Evolutionary conservation across 1,140 invertebrate species (phyloP), one percentile per base, ranked within the genome.

Genomic region (Stegodyphus mimosarum): DNA sequence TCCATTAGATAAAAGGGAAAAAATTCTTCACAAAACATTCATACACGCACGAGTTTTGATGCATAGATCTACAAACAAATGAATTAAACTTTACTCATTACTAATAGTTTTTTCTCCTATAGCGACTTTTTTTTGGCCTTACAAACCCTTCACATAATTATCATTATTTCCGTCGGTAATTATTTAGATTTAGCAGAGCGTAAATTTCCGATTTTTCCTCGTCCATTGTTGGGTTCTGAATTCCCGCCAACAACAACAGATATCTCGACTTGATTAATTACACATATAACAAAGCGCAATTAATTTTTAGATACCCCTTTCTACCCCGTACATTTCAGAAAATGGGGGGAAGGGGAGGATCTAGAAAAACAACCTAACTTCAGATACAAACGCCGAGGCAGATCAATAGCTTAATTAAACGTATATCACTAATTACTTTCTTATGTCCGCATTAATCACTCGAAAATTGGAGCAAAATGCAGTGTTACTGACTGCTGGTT

Each of bases 361-460:
- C 7, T 5, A 73, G 63, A 83, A 83, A 83, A 83, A 74, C 6
- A 66, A 7, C 53, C 60, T 60, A 63, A 52, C 71, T 69, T 69
- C 72, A 84, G 72, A 75, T 70, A 50, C 81, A 84, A 75, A 70
- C 73, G 55, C 49, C 69, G 2, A 66, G 70, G 9, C 15, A n/a
- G 71, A 84, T 84, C 81, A 76, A 84, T 84, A 76, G 73, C 13
- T 50, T 84, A 84, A 84, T 84, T 84, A 84, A 84, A 84, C 72
- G 81, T 76, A 55, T 84, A 84, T 72, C 72, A 55, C 81, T 84
- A 84, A 84, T 84, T 84, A 64, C 81, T 72, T 84, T 84, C 81
- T 84, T 84, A 84, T 84, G 81, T 64, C 18, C n/a, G 64, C 72
- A 84, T 84, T 84, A 84, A 84, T 84, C 73, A 84, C 76, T 73